Percentiles rank a stretch among this genome's conserved stretches.
Evolutionary conservation across 1,140 invertebrate species (phyloP).

Genomic region (Pseudomyrmex pallidus): DNA sequence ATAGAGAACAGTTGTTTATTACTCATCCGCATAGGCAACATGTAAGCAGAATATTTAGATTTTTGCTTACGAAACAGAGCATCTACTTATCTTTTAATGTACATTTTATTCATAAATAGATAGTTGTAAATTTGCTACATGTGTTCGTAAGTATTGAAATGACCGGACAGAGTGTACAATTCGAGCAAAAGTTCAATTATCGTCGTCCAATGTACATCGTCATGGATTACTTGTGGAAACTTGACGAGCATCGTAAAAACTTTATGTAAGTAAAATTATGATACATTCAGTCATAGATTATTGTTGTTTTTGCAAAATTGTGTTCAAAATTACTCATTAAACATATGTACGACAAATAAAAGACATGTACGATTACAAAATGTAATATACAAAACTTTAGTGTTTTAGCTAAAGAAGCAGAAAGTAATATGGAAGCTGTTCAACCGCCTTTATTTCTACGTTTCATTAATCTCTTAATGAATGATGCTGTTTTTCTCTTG

Average conservation of each 20-base stretch:
- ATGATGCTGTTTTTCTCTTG: conserved; percentile 97
- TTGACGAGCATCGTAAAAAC: conserved; percentile 89
- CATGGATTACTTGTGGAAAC: conserved; percentile 96
- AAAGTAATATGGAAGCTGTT: conserved; percentile 95
- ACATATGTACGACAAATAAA: conserved; percentile 4
- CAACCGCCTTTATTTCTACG: conserved; percentile 96
- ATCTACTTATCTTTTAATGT: background rate
- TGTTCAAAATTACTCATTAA: no score
- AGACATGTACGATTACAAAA: conserved; percentile 9
- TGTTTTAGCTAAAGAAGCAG: conserved; percentile 91
- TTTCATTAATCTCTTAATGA: conserved; percentile 97
- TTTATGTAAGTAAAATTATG: conserved; percentile 88
- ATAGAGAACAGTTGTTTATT: conserved; percentile 91
- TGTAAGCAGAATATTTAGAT: conserved; percentile 77
- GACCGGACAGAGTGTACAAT: conserved; percentile 97
- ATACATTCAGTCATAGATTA: background rate
- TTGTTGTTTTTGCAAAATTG: background rate
- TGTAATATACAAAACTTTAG: conserved; percentile 55
- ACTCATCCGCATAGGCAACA: conserved; percentile 90
- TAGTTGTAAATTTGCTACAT: conserved; percentile 91
- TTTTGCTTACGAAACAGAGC: background rate
- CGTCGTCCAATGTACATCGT: conserved; percentile 97
- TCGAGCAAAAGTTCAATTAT: conserved; percentile 99
- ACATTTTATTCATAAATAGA: conserved; percentile 78
- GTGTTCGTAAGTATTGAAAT: conserved; percentile 99